Base-by-base conservation (phyloP, 2,888 invertebrate genomes). In the Hyalella azteca region DNA sequence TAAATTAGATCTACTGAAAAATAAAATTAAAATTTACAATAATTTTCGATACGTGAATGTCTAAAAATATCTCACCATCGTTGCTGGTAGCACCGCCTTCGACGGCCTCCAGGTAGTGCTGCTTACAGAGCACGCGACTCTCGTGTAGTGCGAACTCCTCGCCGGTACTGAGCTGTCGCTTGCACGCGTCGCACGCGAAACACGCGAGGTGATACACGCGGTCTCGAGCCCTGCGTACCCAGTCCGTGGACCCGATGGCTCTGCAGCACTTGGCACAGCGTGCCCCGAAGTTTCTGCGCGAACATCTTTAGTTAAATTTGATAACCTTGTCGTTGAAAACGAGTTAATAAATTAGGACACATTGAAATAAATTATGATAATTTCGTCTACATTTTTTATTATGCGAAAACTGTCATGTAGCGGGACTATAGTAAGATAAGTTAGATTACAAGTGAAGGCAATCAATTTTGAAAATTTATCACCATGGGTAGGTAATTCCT, bases 71-170 rank as follows among this genome's bases (percentile, higher is more conserved):
- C 89, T 90, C 90, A 94, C 95, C 95, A 89, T 95, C 95, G 81
- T 86, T 87, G 85, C 95, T 95, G 29, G 87, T 87, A 85, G 95
- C 95, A 79, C 96, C 96, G 83, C 96, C 96, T 85, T 97, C 95
- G 26, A 96, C 92, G 0, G 91, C 91, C 89, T 97, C 98, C 86
- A 97, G 90, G 90, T 97, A 98, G 88, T 99, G 98, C 59, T 96
- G 95, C 89, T 98, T 98, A 91, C 98, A 99, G 85, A 99, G 92
- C 81, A 99, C 94, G 85, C 96, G 90, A 88, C 95, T 95, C 86
- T 98, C 97, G 88, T 97, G 94, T 82, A 98, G 91, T 15, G 98
- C 97, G 89, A 98, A 99, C 90, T 98, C 97, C 88, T 98, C 97
- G 5, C 97, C 97, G 0, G 96, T 96, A 85, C 94, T 95, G 81